Evolutionary conservation across 2,113 vertebrate genomes (phyloP).

Genomic region (Tupaia chinensis): DNA sequence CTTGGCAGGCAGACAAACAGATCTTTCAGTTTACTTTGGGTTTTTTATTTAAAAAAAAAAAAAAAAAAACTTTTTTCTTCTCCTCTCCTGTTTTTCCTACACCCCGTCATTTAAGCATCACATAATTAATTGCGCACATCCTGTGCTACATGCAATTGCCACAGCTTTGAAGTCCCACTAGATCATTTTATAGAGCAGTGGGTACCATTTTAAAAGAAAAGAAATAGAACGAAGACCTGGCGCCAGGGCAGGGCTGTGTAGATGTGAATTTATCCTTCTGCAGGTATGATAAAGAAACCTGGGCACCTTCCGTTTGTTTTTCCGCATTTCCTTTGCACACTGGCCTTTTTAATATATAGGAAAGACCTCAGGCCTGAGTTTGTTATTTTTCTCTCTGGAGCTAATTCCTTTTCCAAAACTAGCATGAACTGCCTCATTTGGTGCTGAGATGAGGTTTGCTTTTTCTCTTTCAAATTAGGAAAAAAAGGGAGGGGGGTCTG

Average conservation of each 20-base stretch:
- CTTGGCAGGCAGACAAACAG: slow-evolving; percentile 92
- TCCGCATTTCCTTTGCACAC: slow-evolving; percentile 89
- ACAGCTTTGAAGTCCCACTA: slow-evolving; percentile 89
- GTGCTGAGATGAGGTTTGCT: slow-evolving; percentile 75
- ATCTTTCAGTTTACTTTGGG: slow-evolving; percentile 91
- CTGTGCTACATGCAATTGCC: slow-evolving; percentile 89
- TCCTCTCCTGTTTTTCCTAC: slow-evolving; percentile 86
- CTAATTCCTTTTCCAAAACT: slow-evolving; percentile 85
- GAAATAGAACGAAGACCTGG: slow-evolving; percentile 79
- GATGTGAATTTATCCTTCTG: slow-evolving; percentile 86
- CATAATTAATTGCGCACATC: slow-evolving; percentile 92
- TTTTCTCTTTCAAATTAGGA: slow-evolving; percentile 75
- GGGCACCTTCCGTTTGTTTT: slow-evolving; percentile 89
- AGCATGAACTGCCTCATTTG: slow-evolving; percentile 87
- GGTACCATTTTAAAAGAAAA: slow-evolving; percentile 85
- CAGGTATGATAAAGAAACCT: slow-evolving; percentile 90
- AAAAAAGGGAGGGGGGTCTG: slow-evolving; percentile 72
- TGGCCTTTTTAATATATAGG: slow-evolving; percentile 87
- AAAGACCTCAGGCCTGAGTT: slow-evolving; percentile 85
- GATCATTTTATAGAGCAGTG: slow-evolving; percentile 89
- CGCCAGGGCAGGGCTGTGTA: slow-evolving; percentile 84
- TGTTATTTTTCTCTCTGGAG: slow-evolving; percentile 87
- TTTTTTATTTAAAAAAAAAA: slow-evolving; percentile 50
- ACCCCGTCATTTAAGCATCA: slow-evolving; percentile 91
- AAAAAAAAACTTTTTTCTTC: slow-evolving; percentile 75